These are phyloP conservation scores for Eulemur albifrons DNA, from an alignment of 2,797 vertebrate species.

Conservation along the genomic window DNA sequence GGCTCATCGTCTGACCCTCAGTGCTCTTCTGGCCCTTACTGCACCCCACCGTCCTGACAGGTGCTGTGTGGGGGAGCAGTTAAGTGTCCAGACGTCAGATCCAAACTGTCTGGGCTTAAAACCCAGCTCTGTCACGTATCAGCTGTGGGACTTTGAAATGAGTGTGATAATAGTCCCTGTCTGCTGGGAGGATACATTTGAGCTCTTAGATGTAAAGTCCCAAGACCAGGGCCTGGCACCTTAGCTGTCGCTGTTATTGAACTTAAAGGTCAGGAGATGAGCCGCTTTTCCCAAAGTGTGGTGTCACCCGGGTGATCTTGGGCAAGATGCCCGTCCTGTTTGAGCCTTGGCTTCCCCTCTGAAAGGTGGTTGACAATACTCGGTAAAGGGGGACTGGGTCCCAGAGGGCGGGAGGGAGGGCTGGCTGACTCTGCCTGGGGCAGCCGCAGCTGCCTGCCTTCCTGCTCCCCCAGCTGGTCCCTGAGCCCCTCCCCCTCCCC, in stretches of 20 bases:
- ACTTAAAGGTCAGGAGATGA: background rate
- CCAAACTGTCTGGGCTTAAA: background rate
- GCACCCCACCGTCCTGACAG: background rate
- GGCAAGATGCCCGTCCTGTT: background rate
- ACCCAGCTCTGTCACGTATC: background rate
- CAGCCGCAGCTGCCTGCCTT: background rate
- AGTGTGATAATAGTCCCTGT: no score
- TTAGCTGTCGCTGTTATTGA: background rate
- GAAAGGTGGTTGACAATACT: background rate
- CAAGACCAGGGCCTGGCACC: no score
- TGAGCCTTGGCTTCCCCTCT: background rate
- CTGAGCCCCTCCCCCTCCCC: background rate
- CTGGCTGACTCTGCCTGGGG: background rate
- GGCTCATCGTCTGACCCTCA: background rate
- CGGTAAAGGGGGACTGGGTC: no score
- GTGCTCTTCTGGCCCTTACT: background rate
- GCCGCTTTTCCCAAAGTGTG: background rate
- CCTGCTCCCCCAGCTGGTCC: background rate
- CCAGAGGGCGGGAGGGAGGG: background rate
- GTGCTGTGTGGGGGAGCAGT: background rate
- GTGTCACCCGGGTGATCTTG: no score
- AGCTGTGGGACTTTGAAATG: background rate
- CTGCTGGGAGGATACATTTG: background rate
- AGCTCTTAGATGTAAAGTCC: background rate
- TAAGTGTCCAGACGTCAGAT: background rate